phyloP scores from a whole-genome alignment of 2,113 vertebrate species.

The Pseudorhombus dupliciocellatus region DNA sequence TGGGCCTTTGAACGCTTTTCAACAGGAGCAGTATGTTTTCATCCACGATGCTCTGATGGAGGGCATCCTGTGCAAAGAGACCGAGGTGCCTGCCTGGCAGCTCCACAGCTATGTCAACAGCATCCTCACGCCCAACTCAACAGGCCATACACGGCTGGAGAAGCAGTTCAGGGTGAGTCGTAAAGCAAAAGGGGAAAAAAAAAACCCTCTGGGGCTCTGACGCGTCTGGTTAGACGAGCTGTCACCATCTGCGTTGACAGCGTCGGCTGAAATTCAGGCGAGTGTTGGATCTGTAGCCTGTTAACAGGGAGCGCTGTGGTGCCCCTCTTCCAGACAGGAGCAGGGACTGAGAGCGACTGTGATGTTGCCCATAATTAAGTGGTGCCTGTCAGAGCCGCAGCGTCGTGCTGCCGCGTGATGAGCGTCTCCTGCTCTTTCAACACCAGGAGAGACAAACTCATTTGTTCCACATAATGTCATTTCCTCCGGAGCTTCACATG shows the following conservation, averaged over 20 bases:
- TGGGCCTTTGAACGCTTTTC: background rate
- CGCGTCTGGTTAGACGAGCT: constrained; percentile 24
- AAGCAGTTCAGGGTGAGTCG: constrained; percentile 94
- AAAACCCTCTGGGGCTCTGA: constrained; percentile 16
- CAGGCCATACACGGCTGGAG: constrained; percentile 90
- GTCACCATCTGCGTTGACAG: constrained; percentile 19
- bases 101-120: constrained; percentile 94
- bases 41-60: constrained; percentile 98
- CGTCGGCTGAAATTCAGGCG: constrained; percentile 22
- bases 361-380: constrained; percentile 61
- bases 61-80: constrained; percentile 93
- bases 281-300: constrained; percentile 46
- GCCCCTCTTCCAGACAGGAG: constrained; percentile 29
- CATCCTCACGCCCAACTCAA: constrained; percentile 90
- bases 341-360: constrained; percentile 42
- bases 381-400: constrained; percentile 56
- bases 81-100: constrained; percentile 92
- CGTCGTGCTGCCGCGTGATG: constrained; percentile 49
- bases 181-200: too few relatives aligned
- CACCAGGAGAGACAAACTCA: constrained; percentile 52
- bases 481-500: constrained; percentile 38
- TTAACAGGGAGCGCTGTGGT: constrained; percentile 22
- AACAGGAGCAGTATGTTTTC: constrained; percentile 96
- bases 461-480: constrained; percentile 49
- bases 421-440: constrained; percentile 58